These are phyloP conservation scores for Stegodyphus mimosarum DNA, from an alignment of 1,140 invertebrate genomes.

Conservation along the genomic window DNA sequence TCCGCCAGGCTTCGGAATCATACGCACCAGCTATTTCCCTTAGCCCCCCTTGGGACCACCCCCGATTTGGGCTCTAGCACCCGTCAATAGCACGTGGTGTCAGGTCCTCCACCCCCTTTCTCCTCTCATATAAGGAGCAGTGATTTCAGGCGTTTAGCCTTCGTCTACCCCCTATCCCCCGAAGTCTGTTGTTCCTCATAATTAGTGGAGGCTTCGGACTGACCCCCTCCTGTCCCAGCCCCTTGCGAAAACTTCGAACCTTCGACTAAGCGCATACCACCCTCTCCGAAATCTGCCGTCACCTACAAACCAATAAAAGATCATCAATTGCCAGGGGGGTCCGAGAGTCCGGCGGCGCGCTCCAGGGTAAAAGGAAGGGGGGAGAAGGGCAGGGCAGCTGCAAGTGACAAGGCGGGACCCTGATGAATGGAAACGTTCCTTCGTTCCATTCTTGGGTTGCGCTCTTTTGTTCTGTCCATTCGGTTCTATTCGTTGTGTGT, in stretches of 20 bases:
- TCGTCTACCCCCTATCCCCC: slow-evolving; percentile 12
- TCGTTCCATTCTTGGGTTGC: slow-evolving; percentile 41
- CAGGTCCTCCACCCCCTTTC: slow-evolving; percentile 8
- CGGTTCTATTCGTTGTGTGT: slow-evolving; percentile 26
- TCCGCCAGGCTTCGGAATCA: slow-evolving; percentile 18
- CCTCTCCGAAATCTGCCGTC: slow-evolving; percentile 40
- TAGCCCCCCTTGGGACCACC: not conserved
- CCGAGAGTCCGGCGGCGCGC: not conserved
- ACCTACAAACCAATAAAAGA: slow-evolving; percentile 61
- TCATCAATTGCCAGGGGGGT: slow-evolving; percentile 50
- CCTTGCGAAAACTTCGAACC: not conserved
- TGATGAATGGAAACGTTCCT: slow-evolving; percentile 59
- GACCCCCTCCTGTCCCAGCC: slow-evolving; percentile 8
- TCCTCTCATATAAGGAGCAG: slow-evolving; percentile 38
- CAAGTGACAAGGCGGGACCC: slow-evolving; percentile 50
- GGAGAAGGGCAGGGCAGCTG: slow-evolving; percentile 33
- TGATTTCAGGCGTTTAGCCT: slow-evolving; percentile 56
- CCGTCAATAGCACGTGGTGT: slow-evolving; percentile 55
- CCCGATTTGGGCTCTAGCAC: not conserved
- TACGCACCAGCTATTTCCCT: slow-evolving; percentile 46
- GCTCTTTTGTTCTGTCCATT: slow-evolving; percentile 56
- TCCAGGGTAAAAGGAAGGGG: not conserved
- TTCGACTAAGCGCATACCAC: not conserved
- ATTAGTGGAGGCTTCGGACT: slow-evolving; percentile 52
- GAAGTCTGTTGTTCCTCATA: slow-evolving; percentile 55